These are phyloP conservation scores for Drosophila imparisetae DNA, from an alignment of 2,888 invertebrate species.

Conservation along the genomic window DNA sequence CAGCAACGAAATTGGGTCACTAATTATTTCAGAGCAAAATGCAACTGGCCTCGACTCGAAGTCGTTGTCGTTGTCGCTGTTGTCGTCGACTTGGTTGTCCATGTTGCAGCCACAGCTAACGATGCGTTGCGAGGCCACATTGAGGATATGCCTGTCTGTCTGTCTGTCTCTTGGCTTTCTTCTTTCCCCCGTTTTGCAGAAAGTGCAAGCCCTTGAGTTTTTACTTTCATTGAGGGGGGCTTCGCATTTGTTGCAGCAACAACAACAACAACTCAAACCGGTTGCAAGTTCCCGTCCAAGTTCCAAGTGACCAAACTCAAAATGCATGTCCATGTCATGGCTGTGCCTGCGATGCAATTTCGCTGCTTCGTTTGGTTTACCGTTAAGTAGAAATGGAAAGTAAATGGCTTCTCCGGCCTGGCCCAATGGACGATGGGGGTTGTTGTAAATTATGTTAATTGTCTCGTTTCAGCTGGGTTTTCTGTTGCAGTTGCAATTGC, in stretches of 20 bases:
- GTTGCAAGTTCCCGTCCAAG: slow-evolving; percentile 43
- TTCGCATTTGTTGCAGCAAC: slow-evolving; percentile 1
- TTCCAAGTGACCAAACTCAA: slow-evolving; percentile 50
- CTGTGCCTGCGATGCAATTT: slow-evolving; percentile 62
- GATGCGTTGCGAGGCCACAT: slow-evolving; percentile 70
- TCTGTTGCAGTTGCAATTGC: slow-evolving; percentile 14
- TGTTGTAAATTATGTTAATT: slow-evolving; percentile 76
- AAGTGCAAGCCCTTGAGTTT: slow-evolving; percentile 85
- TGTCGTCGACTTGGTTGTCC: slow-evolving; percentile 18
- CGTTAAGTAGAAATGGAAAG: slow-evolving; percentile 74
- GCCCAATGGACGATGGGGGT: slow-evolving; percentile 15
- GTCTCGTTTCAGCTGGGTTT: slow-evolving; percentile 56
- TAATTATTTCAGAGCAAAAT: slow-evolving; percentile 81
- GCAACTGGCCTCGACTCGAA: slow-evolving; percentile 67
- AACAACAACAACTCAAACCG: slow-evolving; percentile 34
- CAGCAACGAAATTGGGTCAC: slow-evolving; percentile 76
- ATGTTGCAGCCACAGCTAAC: slow-evolving; percentile 55
- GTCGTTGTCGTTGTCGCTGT: slow-evolving; percentile 12
- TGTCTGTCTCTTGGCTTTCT: slow-evolving; percentile 28
- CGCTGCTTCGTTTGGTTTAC: slow-evolving; percentile 65
- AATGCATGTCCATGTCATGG: slow-evolving; percentile 44
- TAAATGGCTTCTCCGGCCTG: slow-evolving; percentile 50
- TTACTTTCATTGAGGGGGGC: slow-evolving; percentile 83
- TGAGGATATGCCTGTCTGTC: slow-evolving; percentile 50
- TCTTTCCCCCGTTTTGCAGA: slow-evolving; percentile 58